Conservation (phyloP, 2,888 invertebrate species). For the Agapostemon virescens region DNA sequence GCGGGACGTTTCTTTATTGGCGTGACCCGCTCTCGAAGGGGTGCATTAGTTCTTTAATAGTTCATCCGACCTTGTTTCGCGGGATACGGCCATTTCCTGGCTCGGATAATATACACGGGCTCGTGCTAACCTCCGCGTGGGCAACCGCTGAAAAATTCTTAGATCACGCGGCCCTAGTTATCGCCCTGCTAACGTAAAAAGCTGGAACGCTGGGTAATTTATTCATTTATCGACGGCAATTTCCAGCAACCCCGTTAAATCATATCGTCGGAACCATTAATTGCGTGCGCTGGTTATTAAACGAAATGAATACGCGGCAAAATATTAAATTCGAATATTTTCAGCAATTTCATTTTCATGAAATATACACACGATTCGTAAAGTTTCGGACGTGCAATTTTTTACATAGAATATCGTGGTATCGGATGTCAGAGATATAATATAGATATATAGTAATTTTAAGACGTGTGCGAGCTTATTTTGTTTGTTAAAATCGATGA, state of each 20-base stretch:
- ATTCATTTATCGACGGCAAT: background rate
- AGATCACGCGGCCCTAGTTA: background rate
- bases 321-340: too few relatives aligned
- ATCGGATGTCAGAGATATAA: too few relatives aligned
- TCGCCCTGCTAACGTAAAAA: background rate
- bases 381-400: too few relatives aligned
- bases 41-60: background rate
- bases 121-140: background rate
- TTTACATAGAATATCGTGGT: too few relatives aligned
- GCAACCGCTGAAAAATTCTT: background rate
- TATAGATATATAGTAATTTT: too few relatives aligned
- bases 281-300: too few relatives aligned
- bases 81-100: too few relatives aligned
- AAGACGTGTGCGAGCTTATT: too few relatives aligned
- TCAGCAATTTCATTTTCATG: too few relatives aligned
- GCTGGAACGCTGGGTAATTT: background rate
- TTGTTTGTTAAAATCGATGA: too few relatives aligned
- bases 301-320: too few relatives aligned
- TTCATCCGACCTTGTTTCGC: background rate
- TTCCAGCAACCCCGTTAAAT: background rate
- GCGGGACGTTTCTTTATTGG: conserved; percentile 3
- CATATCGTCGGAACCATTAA: background rate
- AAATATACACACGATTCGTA: too few relatives aligned
- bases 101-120: background rate
- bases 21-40: background rate